Percentiles rank a stretch among this genome's conserved stretches.
Evolutionary conservation across 2,797 vertebrate species (phyloP).

Genomic region (Clarias laeviceps): DNA sequence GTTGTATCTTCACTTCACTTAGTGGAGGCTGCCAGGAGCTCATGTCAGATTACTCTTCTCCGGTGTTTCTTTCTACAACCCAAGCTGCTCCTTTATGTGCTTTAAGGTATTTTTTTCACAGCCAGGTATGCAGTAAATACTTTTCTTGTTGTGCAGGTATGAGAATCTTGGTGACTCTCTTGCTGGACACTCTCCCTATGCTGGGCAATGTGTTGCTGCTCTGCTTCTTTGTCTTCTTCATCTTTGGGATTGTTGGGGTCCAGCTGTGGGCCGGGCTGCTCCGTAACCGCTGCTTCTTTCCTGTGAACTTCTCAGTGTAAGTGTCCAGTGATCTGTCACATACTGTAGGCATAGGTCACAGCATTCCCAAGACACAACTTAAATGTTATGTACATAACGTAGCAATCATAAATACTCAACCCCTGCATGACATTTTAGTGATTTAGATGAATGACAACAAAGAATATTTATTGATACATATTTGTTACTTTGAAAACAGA

Average conservation of each 20-base stretch:
- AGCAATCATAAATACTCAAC: too few relatives aligned
- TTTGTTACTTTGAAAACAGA: too few relatives aligned
- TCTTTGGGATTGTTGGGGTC: slow-evolving; percentile 88
- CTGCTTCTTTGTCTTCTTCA: slow-evolving; percentile 92
- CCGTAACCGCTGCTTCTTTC: slow-evolving; percentile 87
- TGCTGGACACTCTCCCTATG: slow-evolving; percentile 88
- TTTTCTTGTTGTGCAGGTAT: slow-evolving; percentile 79
- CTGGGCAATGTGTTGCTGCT: slow-evolving; percentile 87
- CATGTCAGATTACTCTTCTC: slow-evolving; percentile 46
- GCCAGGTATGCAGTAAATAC: background rate
- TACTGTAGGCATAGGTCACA: slow-evolving; percentile 1
- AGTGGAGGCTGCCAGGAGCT: slow-evolving; percentile 19
- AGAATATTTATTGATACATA: too few relatives aligned
- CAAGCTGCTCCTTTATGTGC: slow-evolving; percentile 27
- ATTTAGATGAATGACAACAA: too few relatives aligned
- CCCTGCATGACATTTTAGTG: too few relatives aligned
- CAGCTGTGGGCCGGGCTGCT: slow-evolving; percentile 90
- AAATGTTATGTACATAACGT: background rate
- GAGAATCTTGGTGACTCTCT: slow-evolving; percentile 89
- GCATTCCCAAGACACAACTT: background rate
- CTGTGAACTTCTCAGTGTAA: slow-evolving; percentile 94
- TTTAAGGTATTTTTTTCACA: slow-evolving; percentile 30
- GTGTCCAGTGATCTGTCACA: slow-evolving; percentile 61
- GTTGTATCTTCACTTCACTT: slow-evolving; percentile 42
- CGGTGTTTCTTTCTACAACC: slow-evolving; percentile 62